Percentiles rank a stretch among this genome's conserved stretches.
Conservation (phyloP, 2,888 invertebrate genomes). For the Melieria crassipennis region DNA sequence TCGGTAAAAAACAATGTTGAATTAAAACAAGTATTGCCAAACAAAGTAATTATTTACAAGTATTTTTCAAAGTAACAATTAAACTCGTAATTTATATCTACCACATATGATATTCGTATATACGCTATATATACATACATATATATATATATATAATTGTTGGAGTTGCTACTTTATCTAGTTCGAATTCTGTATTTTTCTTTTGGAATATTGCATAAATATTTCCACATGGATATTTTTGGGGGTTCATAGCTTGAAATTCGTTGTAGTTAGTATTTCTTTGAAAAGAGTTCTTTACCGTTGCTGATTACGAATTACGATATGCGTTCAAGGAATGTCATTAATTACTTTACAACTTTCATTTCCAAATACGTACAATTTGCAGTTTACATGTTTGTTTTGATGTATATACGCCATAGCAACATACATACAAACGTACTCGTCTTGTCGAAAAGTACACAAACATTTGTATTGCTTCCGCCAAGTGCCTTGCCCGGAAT, state of each 20-base stretch:
- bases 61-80: constrained; percentile 42
- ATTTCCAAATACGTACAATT: no score
- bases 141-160: constrained; percentile 25
- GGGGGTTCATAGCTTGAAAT: constrained; percentile 20
- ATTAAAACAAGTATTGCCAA: constrained; percentile 56
- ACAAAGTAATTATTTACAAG: constrained; percentile 56
- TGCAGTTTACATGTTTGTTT: no score
- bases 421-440: no score
- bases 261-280: constrained; percentile 23
- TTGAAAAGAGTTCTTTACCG: constrained; percentile 17
- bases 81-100: constrained; percentile 22
- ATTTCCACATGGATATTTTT: neutral
- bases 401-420: no score
- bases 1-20: constrained; percentile 75
- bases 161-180: constrained; percentile 27
- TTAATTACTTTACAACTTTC: neutral
- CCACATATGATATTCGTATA: constrained; percentile 18
- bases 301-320: constrained; percentile 12
- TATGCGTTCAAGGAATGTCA: constrained; percentile 27
- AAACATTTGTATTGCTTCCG: no score
- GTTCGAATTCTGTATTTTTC: constrained; percentile 21
- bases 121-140: constrained; percentile 14
- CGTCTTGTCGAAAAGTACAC: no score
- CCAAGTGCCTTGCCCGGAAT: no score
- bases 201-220: neutral